These are phyloP conservation scores for Notothenia rossii DNA, from an alignment of 2,113 vertebrate genomes.

Conservation along the genomic window DNA sequence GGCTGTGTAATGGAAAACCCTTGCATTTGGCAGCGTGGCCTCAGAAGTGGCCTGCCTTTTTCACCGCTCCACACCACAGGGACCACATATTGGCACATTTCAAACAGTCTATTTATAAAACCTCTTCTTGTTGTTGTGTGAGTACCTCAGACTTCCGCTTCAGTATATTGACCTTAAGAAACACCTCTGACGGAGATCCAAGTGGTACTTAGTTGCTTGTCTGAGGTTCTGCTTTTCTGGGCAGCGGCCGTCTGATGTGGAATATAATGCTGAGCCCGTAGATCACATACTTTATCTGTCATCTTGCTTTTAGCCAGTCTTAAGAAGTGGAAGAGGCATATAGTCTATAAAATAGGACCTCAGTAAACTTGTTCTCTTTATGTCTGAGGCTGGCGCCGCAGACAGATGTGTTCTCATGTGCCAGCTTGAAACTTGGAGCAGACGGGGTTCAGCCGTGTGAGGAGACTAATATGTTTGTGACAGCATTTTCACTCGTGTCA, in stretches of 20 bases:
- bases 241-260: conserved; percentile 61
- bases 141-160: conserved; percentile 80
- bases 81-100: conserved; percentile 83
- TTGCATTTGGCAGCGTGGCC: conserved; percentile 73
- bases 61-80: conserved; percentile 77
- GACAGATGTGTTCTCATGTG: conserved; percentile 42
- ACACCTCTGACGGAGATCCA: conserved; percentile 70
- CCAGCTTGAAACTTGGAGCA: neutral
- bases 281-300: conserved; percentile 60
- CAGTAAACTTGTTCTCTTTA: conserved; percentile 48
- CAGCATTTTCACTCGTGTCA: conserved; percentile 1
- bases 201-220: conserved; percentile 70
- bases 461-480: conserved; percentile 1
- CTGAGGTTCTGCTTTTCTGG: conserved; percentile 72
- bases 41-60: conserved; percentile 79
- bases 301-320: conserved; percentile 56
- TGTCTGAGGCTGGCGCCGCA: conserved; percentile 35
- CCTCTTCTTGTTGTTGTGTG: conserved; percentile 76
- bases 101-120: conserved; percentile 78
- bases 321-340: conserved; percentile 45
- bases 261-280: conserved; percentile 59
- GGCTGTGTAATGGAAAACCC: conserved; percentile 79
- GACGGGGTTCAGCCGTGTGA: neutral
- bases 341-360: conserved; percentile 62
- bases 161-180: conserved; percentile 76